Conservation (phyloP, 2,797 vertebrate genomes). For the Clarias laeviceps region DNA sequence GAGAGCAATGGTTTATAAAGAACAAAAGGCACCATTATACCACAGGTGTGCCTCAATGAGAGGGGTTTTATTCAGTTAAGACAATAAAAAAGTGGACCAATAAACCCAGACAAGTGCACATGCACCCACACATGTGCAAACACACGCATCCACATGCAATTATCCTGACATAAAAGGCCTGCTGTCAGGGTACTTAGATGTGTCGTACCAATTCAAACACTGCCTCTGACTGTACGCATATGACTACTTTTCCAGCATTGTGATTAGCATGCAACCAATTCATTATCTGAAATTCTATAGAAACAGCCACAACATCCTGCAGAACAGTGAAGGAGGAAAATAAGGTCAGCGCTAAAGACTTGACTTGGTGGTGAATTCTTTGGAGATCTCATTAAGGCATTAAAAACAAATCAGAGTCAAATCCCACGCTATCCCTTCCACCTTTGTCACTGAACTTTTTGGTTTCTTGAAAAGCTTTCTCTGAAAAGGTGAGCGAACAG, state of each 20-base stretch:
- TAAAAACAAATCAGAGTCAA: constrained; percentile 1
- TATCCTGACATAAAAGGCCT: constrained; percentile 50
- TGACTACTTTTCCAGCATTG: neutral
- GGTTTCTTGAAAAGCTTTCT: neutral
- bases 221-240: constrained; percentile 12
- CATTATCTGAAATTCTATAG: neutral
- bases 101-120: constrained; percentile 43
- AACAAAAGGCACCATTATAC: constrained; percentile 60
- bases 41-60: constrained; percentile 59
- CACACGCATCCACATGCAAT: constrained; percentile 7
- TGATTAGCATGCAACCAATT: neutral
- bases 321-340: neutral
- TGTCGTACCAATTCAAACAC: constrained; percentile 35
- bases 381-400: constrained; percentile 19
- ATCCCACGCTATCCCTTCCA: neutral
- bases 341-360: neutral
- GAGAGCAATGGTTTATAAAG: constrained; percentile 39
- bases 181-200: constrained; percentile 38
- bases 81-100: constrained; percentile 57
- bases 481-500: neutral
- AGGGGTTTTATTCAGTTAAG: constrained; percentile 50
- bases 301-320: neutral
- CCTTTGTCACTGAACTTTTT: neutral
- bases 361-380: constrained; percentile 8
- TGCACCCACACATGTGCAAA: constrained; percentile 37